Conservation (phyloP, 1,140 invertebrate species). For the Pachyrhynchus sulphureomaculatus region DNA sequence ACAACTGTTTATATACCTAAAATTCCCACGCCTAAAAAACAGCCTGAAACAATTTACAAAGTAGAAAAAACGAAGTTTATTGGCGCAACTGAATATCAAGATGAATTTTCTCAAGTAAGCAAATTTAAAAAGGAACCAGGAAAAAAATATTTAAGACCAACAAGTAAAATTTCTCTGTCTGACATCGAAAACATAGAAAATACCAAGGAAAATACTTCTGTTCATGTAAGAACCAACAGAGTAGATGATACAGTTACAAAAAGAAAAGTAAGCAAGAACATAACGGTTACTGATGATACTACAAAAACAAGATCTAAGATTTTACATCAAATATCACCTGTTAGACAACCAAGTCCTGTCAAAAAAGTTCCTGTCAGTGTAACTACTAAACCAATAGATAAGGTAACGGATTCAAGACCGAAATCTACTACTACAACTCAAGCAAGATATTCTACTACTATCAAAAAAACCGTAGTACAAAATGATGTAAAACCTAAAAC, state of each 20-base stretch:
- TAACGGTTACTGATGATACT: conserved; percentile 24
- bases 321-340: too few species aligned
- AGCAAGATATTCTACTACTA: conserved; percentile 9
- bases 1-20: not conserved
- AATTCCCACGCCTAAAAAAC: conserved; percentile 5
- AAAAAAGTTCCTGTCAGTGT: conserved; percentile 15
- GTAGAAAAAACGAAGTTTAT: conserved; percentile 29
- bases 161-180: conserved; percentile 17
- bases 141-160: conserved; percentile 19
- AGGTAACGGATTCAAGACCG: not conserved
- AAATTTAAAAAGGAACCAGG: conserved; percentile 15
- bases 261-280: conserved; percentile 31
- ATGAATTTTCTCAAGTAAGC: conserved; percentile 30
- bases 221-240: conserved; percentile 37
- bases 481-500: conserved; percentile 21
- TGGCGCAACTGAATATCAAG: conserved; percentile 23
- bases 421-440: conserved; percentile 8
- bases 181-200: conserved; percentile 31
- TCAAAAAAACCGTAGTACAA: conserved; percentile 4
- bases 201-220: conserved; percentile 28
- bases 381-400: not conserved
- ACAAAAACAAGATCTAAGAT: conserved; percentile 14
- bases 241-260: conserved; percentile 39
- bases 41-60: conserved; percentile 14
- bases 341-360: conserved; percentile 4